Evolutionary conservation across 2,888 invertebrate genomes (phyloP).

Genomic region (Itoplectis maculator): DNA sequence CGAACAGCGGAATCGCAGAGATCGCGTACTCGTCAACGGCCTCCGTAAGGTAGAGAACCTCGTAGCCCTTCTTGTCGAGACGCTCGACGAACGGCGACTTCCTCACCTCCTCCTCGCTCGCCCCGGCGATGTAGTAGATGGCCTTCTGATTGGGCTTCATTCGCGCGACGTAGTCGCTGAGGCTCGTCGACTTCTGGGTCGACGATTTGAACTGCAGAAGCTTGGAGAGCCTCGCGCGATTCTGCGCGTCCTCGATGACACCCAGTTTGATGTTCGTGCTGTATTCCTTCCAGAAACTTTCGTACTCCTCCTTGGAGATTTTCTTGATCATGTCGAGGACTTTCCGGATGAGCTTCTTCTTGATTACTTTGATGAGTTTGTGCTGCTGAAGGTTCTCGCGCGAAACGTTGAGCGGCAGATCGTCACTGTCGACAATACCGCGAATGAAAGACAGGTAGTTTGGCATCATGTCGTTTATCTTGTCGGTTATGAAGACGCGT

Average conservation of each 20-base stretch:
- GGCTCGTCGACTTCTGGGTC: constrained; percentile 88
- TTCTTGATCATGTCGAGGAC: constrained; percentile 99
- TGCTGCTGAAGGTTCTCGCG: constrained; percentile 99
- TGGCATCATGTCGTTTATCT: constrained; percentile 99
- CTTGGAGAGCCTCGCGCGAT: constrained; percentile 97
- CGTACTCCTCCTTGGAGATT: constrained; percentile 94
- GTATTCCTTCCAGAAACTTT: constrained; percentile 99
- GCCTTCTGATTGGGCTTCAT: constrained; percentile 98
- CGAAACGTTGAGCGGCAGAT: constrained; percentile 98
- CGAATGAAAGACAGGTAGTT: constrained; percentile 97
- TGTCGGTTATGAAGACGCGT: constrained; percentile 99
- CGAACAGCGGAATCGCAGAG: constrained; percentile 98
- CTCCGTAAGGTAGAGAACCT: constrained; percentile 97
- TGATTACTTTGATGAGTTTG: constrained; percentile 99
- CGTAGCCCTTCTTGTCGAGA: constrained; percentile 96
- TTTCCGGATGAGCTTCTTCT: constrained; percentile 99
- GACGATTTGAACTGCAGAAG: constrained; percentile 96
- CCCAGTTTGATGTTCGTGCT: constrained; percentile 99
- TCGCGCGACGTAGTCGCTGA: constrained; percentile 95
- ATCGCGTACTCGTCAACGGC: constrained; percentile 99
- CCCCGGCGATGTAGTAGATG: constrained; percentile 98
- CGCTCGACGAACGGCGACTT: constrained; percentile 98
- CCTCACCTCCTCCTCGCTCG: constrained; percentile 93
- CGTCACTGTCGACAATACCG: constrained; percentile 99
- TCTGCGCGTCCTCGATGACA: constrained; percentile 98